Base-by-base conservation (phyloP, 2,888 invertebrate genomes). In the Hydrotaea diabolus region DNA sequence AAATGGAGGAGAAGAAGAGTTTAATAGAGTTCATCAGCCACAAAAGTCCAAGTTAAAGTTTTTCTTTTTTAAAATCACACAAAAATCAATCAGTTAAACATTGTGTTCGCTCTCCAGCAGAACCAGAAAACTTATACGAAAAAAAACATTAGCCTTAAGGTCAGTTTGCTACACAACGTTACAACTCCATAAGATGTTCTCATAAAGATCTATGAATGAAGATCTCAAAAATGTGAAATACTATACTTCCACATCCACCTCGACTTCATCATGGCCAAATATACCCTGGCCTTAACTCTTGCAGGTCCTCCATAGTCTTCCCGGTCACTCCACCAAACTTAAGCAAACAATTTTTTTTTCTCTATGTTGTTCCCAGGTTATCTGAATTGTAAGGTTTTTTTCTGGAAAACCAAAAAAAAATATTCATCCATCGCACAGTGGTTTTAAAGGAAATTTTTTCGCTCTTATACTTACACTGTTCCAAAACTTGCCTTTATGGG, bases 131-230 rank as follows among this genome's bases (percentile, higher is more conserved):
- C 43, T 55, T 74, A 62, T 19, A 31, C n/a, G 55, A 62, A 17
- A 74, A 59, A 77, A 72, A 72, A 31, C 15, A 8, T 77, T 69
- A 74, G 85, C 85, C 85, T 82, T 77, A 69, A 74, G 85, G 85
- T 85, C 85, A 85, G 55, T 80, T 85, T 76, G 21, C 73, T 85
- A 73, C 75, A 15, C 23, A 7, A 19, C 66, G 17, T 39, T 31
- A 57, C 87, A 87, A 89, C 89, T 87, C 82, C 79, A 19, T 57
- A 88, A 91, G 90, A 91, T 91, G 91, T 91, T 91, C 90, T 91
- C 90, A 91, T 89, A 90, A 89, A 90, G 90, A 91, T 90, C 91
- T 88, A 88, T 88, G 89, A 90, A 90, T 91, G 90, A 91, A 91
- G 91, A 90, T 91, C 90, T 90, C 90, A 90, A 90, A 85, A 85